A percentile compares a stretch with the other conserved stretches of the same genome.
phyloP scores from a whole-genome alignment of 2,797 vertebrate species.

The Macropus fuliginosus region DNA sequence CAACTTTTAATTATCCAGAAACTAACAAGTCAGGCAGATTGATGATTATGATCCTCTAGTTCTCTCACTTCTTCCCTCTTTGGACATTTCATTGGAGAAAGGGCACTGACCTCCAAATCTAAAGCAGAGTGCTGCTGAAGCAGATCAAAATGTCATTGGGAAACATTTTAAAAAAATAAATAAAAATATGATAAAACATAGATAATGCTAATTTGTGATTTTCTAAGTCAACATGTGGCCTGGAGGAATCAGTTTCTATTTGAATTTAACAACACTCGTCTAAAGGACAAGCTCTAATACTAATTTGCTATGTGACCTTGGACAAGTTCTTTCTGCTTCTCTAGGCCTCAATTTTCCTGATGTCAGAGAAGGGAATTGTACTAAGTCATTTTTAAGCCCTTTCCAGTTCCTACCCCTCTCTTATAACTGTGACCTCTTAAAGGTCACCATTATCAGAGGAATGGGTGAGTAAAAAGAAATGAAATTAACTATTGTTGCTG shows the following conservation, averaged over 20 bases:
- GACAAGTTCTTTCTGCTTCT: neutral
- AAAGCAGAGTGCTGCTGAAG: neutral
- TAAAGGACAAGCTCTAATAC: neutral
- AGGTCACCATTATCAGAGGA: neutral
- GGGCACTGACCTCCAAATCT: neutral
- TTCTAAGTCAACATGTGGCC: neutral
- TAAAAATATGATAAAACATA: neutral
- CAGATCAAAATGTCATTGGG: neutral
- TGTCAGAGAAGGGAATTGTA: neutral
- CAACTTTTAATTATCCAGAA: neutral
- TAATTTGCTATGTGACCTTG: neutral
- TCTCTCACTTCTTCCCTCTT: neutral
- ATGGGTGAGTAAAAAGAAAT: neutral
- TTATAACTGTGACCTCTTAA: neutral
- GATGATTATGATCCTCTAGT: neutral
- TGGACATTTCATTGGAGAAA: neutral
- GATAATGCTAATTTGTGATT: neutral
- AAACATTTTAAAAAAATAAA: neutral
- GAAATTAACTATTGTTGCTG: neutral
- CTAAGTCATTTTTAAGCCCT: neutral
- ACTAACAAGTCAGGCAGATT: neutral
- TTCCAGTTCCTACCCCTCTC: neutral
- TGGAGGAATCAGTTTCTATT: neutral
- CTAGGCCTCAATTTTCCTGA: neutral
- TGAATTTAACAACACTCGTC: neutral